Evolutionary conservation across 30 jellyfish, hydroid and myxozoan genomes (phyloP).

Genomic region (Phacellophora camtschatica): DNA sequence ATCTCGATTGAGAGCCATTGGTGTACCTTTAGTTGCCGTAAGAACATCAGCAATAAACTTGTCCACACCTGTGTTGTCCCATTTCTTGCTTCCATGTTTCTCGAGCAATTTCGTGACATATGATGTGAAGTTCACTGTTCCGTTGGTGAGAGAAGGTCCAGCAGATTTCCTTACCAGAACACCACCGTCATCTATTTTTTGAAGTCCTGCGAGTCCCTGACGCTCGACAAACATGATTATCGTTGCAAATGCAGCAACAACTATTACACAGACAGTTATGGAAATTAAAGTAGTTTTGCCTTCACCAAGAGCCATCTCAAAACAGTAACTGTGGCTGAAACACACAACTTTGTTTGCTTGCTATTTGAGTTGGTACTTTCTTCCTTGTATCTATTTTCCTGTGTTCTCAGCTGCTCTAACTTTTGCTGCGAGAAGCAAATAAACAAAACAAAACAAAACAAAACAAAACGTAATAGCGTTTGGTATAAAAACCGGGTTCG

Average conservation of each 20-base stretch:
- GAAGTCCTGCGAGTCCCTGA: constrained; percentile 18
- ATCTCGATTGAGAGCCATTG: background rate
- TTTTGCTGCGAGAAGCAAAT: too few relatives aligned
- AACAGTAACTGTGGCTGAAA: too few relatives aligned
- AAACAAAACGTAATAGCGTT: too few relatives aligned
- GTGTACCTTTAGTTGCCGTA: background rate
- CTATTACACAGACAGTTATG: constrained; percentile 9
- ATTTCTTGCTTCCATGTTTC: constrained; percentile 11
- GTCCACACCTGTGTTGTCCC: constrained; percentile 1
- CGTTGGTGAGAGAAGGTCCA: too few relatives aligned
- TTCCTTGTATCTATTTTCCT: too few relatives aligned
- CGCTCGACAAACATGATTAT: constrained; percentile 42
- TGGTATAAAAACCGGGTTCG: too few relatives aligned
- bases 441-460: too few relatives aligned
- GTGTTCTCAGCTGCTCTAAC: too few relatives aligned
- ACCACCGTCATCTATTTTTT: too few relatives aligned
- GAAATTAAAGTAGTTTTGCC: constrained; percentile 29
- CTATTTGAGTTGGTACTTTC: too few relatives aligned
- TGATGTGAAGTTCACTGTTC: background rate
- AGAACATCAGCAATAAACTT: constrained; percentile 7
- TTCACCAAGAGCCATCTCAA: constrained; percentile 31
- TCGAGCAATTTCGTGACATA: constrained; percentile 1
- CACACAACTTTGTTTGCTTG: too few relatives aligned
- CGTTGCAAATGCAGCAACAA: constrained; percentile 21
- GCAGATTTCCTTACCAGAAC: too few relatives aligned